Conservation (phyloP, 1,140 invertebrate species). For the Uloborus diversus region DNA sequence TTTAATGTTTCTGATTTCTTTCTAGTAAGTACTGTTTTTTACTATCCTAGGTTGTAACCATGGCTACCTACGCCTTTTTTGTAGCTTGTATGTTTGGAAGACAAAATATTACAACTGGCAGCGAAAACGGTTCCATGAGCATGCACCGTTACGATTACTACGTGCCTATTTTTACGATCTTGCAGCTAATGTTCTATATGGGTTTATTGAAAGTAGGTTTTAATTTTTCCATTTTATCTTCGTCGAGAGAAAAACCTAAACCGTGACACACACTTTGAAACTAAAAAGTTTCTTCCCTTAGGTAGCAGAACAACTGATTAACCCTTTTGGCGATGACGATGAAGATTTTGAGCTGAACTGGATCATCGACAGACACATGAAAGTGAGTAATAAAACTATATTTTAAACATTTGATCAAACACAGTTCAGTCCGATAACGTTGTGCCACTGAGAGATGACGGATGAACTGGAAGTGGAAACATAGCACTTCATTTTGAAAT, state of each 20-base stretch:
- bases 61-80: conserved; percentile 80
- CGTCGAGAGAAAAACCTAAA: background rate
- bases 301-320: conserved; percentile 78
- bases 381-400: too few relatives aligned
- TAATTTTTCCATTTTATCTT: background rate
- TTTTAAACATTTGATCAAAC: too few relatives aligned
- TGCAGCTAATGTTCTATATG: conserved; percentile 89
- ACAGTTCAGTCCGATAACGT: too few relatives aligned
- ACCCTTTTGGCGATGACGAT: conserved; percentile 81
- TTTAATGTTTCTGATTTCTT: too few relatives aligned
- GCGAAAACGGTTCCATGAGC: conserved; percentile 56
- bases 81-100: conserved; percentile 76
- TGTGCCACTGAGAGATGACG: too few relatives aligned
- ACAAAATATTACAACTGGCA: conserved; percentile 72
- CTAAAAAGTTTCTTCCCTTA: conserved; percentile 61
- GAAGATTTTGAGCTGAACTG: conserved; percentile 81
- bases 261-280: too few relatives aligned
- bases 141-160: conserved; percentile 77
- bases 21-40: too few relatives aligned
- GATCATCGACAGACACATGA: conserved; percentile 75
- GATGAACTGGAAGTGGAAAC: too few relatives aligned
- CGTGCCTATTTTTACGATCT: conserved; percentile 89
- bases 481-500: too few relatives aligned
- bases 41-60: conserved; percentile 74
- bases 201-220: conserved; percentile 73